These are phyloP conservation scores for Ptychodera flava DNA, from an alignment of 35 echinoderm and acorn worm species.

Conservation along the genomic window DNA sequence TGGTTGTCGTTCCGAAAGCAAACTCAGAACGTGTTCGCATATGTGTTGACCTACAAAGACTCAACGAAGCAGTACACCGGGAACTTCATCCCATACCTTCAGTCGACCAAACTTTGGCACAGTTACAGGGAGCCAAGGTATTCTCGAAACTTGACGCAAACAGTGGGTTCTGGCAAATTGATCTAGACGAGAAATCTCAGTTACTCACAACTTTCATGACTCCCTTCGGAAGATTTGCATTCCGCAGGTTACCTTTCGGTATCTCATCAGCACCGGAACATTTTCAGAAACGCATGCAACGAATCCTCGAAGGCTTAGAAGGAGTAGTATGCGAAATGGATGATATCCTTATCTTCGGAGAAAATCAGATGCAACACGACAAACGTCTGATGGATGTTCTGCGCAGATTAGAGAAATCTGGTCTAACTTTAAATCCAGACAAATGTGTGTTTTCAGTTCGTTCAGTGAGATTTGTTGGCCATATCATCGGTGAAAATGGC, in stretches of 20 bases:
- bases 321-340: too few relatives aligned
- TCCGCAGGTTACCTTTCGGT: not conserved
- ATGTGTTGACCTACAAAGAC: too few relatives aligned
- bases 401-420: too few relatives aligned
- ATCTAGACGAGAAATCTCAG: not conserved
- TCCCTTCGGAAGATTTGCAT: not conserved
- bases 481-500: too few relatives aligned
- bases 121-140: not conserved
- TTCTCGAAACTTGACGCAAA: constrained; percentile 12
- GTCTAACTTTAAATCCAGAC: too few relatives aligned
- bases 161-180: constrained; percentile 13
- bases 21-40: not conserved
- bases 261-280: not conserved
- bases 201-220: constrained; percentile 11
- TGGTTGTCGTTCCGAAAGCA: not conserved
- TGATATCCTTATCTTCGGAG: too few relatives aligned
- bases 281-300: not conserved
- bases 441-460: too few relatives aligned
- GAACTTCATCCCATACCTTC: constrained; percentile 1
- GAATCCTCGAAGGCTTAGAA: not conserved
- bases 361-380: too few relatives aligned
- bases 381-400: too few relatives aligned
- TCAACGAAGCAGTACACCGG: constrained; percentile 6
- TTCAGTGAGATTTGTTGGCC: too few relatives aligned
- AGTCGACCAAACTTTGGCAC: constrained; percentile 4